Base-by-base conservation (phyloP, 1,140 invertebrate species). In the Macrosteles quadrilineatus region DNA sequence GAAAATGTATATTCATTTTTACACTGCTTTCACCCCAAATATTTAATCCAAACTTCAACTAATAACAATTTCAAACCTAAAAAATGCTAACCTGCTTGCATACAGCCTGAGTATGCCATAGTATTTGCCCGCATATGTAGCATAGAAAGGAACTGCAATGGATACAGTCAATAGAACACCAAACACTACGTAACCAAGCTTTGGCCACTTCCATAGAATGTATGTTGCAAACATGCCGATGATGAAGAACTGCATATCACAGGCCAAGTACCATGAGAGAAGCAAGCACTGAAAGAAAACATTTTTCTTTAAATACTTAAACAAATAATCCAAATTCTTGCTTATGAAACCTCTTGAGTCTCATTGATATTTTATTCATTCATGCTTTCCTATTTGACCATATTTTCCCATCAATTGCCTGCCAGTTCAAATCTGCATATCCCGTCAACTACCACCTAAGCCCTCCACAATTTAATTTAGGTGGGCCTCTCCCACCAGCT, bases 201-300 rank as follows among this genome's bases (percentile, higher is more conserved):
- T 25, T 1, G 59, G 43, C 43, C 62, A 69, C 40, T 31, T 71
- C 67, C 70, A 73, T 1, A 71, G 11, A 6, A 66, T 17, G 21
- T 74, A 72, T 14, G 87, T 68, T n/a, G 90, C 76, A 2, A 88
- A 74, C 0, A 86, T 81, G 11, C 85, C 82, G 2, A 74, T 17
- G n/a, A 85, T 77, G 73, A 87, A 88, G 68, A 88, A 83, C 73
- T 88, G 86, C 78, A 87, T 85, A 73, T 90, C 88, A 71, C 84
- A 84, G 1, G 87, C 85, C 62, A 90, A 73, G 73, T 88, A 90
- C 88, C 87, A 90, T 0, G 85, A 81, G 82, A 86, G 87, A 9
- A 83, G 81, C 81, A 89, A 82, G 76, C 88, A 89, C 86, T 84
- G 72, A 55, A 81, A 81, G 29, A 64, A 4, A 36, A 36, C n/a